These are phyloP conservation scores for Heliconius cydno DNA, from an alignment of 2,888 invertebrate species.

Conservation along the genomic window DNA sequence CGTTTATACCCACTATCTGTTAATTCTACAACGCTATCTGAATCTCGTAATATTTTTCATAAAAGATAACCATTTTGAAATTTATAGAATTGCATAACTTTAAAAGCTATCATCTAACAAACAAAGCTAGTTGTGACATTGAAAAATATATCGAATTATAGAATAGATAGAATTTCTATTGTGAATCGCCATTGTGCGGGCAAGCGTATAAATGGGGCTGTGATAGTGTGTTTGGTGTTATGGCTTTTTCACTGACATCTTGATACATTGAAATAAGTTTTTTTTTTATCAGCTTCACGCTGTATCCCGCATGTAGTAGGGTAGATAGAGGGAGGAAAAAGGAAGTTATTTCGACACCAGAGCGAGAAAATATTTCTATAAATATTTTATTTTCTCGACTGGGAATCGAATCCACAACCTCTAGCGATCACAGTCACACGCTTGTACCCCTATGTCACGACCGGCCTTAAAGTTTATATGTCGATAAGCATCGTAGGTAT, in stretches of 20 bases:
- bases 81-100: constrained; percentile 64
- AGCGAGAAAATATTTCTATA: too few relatives aligned
- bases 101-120: constrained; percentile 49
- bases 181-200: constrained; percentile 50
- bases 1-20: constrained; percentile 31
- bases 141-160: constrained; percentile 62
- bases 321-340: not conserved
- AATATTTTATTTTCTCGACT: too few relatives aligned
- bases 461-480: too few relatives aligned
- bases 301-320: not conserved
- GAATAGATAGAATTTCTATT: constrained; percentile 55
- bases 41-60: constrained; percentile 66
- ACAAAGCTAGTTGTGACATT: constrained; percentile 53
- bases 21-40: constrained; percentile 58
- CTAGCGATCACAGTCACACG: too few relatives aligned
- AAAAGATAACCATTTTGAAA: constrained; percentile 58
- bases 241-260: constrained; percentile 35
- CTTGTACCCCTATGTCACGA: too few relatives aligned
- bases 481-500: too few relatives aligned
- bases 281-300: not conserved
- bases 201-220: constrained; percentile 53
- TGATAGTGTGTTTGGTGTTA: constrained; percentile 39
- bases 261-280: constrained; percentile 34
- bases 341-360: too few relatives aligned
- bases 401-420: too few relatives aligned